Evolutionary conservation across 2,113 vertebrate species (phyloP).

Genomic region (Neomonachus schauinslandi): DNA sequence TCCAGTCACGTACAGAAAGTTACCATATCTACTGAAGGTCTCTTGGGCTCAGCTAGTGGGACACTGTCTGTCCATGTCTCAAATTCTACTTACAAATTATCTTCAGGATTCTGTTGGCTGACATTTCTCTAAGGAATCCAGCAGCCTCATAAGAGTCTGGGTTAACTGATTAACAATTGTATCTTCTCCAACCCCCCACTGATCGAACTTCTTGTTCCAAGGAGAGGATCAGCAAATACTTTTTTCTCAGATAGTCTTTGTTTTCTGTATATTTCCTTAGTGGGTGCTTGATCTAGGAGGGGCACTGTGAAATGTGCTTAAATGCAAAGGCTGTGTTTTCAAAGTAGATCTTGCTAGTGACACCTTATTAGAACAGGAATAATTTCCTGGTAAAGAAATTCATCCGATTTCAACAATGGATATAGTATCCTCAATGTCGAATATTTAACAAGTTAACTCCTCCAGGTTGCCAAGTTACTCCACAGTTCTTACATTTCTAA

Average conservation of each 20-base stretch:
- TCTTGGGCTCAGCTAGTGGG: constrained; percentile 59
- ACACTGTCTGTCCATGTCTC: constrained; percentile 68
- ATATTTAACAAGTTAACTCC: not conserved
- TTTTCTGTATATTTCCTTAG: not conserved
- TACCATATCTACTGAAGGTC: constrained; percentile 53
- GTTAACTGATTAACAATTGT: not conserved
- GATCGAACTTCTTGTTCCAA: constrained; percentile 50
- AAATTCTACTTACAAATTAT: constrained; percentile 79
- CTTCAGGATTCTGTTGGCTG: constrained; percentile 56
- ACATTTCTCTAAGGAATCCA: constrained; percentile 59
- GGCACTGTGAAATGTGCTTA: not conserved
- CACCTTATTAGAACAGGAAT: not conserved
- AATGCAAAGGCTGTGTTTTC: constrained; percentile 25
- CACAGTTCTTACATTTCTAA: not conserved
- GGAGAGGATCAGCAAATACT: not conserved
- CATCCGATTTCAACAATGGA: not conserved
- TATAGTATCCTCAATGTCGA: not conserved
- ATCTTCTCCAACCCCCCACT: constrained; percentile 62
- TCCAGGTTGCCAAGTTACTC: not conserved
- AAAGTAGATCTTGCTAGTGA: not conserved
- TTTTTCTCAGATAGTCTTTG: not conserved
- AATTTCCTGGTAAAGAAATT: not conserved
- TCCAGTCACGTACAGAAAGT: constrained; percentile 69
- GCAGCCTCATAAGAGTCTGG: constrained; percentile 27
- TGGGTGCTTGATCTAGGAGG: not conserved